phyloP scores from a whole-genome alignment of 92 coral and sea anemone species.

The Palythoa caribaeorum region DNA sequence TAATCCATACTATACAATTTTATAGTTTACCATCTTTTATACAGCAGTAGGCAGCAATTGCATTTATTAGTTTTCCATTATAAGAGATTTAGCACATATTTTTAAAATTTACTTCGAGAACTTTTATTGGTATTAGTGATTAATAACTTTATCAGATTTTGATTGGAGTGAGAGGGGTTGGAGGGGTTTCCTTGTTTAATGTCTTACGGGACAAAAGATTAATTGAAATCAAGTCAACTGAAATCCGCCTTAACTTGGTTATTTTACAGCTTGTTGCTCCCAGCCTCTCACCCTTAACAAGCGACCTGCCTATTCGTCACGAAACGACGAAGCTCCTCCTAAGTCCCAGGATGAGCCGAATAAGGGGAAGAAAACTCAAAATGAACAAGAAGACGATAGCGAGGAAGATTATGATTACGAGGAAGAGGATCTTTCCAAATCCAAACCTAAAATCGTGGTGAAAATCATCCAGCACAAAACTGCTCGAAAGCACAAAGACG shows the following conservation, averaged over 20 bases:
- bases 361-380: not conserved
- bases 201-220: too few relatives aligned
- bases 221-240: too few relatives aligned
- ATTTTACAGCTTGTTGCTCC: constrained; percentile 25
- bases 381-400: not conserved
- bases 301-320: not conserved
- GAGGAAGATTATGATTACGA: constrained; percentile 44
- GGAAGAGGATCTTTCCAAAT: constrained; percentile 40
- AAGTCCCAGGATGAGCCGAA: constrained; percentile 33
- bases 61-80: too few relatives aligned
- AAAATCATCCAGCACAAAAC: constrained; percentile 1
- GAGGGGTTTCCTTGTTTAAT: too few relatives aligned
- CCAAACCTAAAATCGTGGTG: constrained; percentile 26
- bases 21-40: too few relatives aligned
- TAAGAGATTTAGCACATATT: too few relatives aligned
- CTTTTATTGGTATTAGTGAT: too few relatives aligned
- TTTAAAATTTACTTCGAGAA: too few relatives aligned
- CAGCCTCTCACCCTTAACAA: constrained; percentile 17
- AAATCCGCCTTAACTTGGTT: not conserved
- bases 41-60: too few relatives aligned
- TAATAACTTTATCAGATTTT: too few relatives aligned
- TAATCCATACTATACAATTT: too few relatives aligned
- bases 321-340: constrained; percentile 33
- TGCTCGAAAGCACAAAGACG: constrained; percentile 44
- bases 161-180: too few relatives aligned